These are phyloP conservation scores for Sigmodon hispidus DNA, from an alignment of 2,113 vertebrate genomes.

Conservation along the genomic window DNA sequence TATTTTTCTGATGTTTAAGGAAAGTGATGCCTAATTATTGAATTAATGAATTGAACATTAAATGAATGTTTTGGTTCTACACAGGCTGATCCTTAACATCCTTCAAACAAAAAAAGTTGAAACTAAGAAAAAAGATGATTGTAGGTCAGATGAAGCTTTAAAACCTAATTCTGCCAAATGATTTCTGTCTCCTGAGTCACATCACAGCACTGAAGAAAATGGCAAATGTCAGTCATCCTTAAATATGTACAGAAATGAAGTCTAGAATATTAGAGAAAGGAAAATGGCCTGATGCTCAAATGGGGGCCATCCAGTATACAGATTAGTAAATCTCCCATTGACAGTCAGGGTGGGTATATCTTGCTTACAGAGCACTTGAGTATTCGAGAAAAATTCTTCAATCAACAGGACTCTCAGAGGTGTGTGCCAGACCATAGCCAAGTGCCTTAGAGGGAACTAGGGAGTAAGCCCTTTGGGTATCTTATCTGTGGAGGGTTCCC, in stretches of 20 bases:
- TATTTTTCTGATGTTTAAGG: constrained; percentile 19
- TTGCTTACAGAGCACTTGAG: neutral
- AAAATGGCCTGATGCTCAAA: constrained; percentile 9
- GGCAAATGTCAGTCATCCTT: constrained; percentile 34
- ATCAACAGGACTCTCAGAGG: neutral
- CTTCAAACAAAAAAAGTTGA: constrained; percentile 27
- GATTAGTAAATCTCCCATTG: neutral
- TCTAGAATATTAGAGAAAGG: constrained; percentile 7
- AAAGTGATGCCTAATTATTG: neutral
- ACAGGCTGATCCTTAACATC: neutral
- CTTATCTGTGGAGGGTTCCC: neutral
- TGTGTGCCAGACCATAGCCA: constrained; percentile 19
- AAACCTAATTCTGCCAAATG: neutral
- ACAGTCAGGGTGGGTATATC: neutral
- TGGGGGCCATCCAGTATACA: neutral
- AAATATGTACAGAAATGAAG: constrained; percentile 24
- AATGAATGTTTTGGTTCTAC: neutral
- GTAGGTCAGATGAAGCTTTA: constrained; percentile 9
- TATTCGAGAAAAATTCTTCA: constrained; percentile 15
- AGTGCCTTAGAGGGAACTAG: neutral
- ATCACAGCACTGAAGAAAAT: constrained; percentile 23
- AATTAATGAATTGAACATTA: too few species aligned
- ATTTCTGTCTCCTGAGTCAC: constrained; percentile 20
- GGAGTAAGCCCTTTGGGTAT: neutral
- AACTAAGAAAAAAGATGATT: constrained; percentile 11